These are phyloP conservation scores for Oncorhynchus clarkii DNA, from an alignment of 2,113 vertebrate species.

Conservation along the genomic window DNA sequence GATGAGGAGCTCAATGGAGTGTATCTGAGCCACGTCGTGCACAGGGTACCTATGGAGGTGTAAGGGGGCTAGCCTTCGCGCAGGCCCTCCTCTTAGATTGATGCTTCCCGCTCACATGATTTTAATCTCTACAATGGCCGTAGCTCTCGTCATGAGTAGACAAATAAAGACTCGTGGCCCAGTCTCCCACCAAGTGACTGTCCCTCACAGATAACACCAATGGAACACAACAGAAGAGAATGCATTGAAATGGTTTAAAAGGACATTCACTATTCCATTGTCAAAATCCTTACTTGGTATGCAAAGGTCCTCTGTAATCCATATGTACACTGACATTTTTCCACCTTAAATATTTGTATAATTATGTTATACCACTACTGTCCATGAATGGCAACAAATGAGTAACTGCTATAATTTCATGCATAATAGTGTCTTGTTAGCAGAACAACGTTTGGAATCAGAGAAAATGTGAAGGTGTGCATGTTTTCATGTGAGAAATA, in stretches of 20 bases:
- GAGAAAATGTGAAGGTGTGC: not conserved
- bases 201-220: not conserved
- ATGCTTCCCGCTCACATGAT: slow-evolving; percentile 20
- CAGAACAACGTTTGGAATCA: not conserved
- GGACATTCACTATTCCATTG: not conserved
- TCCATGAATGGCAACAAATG: not conserved
- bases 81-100: slow-evolving; percentile 13
- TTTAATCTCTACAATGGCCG: slow-evolving; percentile 14
- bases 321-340: not conserved
- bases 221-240: not conserved
- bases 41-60: not conserved
- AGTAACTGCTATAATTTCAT: not conserved
- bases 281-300: not conserved
- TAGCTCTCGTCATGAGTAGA: slow-evolving; percentile 4
- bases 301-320: not conserved
- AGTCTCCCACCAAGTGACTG: not conserved
- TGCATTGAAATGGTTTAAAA: not conserved
- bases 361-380: not conserved
- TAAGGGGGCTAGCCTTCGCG: not conserved
- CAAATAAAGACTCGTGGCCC: not conserved
- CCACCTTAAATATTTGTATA: not conserved
- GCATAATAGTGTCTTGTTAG: not conserved
- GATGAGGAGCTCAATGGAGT: slow-evolving; percentile 14
- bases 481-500: not conserved
- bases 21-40: slow-evolving; percentile 13